These are phyloP conservation scores for Pao palembangensis DNA, from an alignment of 2,113 vertebrate species.

Conservation along the genomic window DNA sequence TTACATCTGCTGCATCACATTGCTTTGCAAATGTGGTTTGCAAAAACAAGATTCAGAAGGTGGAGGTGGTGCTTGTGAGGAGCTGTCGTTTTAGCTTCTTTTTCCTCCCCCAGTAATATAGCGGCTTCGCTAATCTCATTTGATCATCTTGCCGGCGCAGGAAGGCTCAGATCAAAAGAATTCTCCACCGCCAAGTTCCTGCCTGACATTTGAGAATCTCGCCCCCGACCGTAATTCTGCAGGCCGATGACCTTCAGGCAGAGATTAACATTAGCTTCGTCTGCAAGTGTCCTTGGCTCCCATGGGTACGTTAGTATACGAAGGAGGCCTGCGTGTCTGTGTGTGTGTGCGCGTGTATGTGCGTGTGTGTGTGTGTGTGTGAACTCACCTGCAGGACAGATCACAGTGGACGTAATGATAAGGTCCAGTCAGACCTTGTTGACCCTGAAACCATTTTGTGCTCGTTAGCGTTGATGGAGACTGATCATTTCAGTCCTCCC, in stretches of 20 bases:
- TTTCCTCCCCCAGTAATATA: too few species aligned
- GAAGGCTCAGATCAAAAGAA: conserved; percentile 16
- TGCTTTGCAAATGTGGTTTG: too few species aligned
- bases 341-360: conserved; percentile 10
- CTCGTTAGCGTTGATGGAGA: too few species aligned
- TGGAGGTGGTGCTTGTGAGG: background rate
- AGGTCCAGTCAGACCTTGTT: background rate
- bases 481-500: too few species aligned
- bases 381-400: conserved; percentile 51
- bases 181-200: conserved; percentile 38
- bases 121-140: too few species aligned
- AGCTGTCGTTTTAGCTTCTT: too few species aligned
- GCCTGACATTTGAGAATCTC: conserved; percentile 60
- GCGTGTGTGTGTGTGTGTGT: conserved; percentile 11
- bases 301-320: conserved; percentile 5
- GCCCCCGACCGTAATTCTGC: conserved; percentile 48
- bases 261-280: conserved; percentile 68
- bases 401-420: conserved; percentile 57
- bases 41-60: background rate
- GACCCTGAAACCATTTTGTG: too few species aligned
- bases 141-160: too few species aligned
- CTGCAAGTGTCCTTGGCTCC: conserved; percentile 53
- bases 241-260: conserved; percentile 41
- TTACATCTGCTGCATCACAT: too few species aligned
- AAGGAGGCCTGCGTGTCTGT: conserved; percentile 3